Evolutionary conservation across 1,140 invertebrate species (phyloP).

Genomic region (Penaeus indicus): DNA sequence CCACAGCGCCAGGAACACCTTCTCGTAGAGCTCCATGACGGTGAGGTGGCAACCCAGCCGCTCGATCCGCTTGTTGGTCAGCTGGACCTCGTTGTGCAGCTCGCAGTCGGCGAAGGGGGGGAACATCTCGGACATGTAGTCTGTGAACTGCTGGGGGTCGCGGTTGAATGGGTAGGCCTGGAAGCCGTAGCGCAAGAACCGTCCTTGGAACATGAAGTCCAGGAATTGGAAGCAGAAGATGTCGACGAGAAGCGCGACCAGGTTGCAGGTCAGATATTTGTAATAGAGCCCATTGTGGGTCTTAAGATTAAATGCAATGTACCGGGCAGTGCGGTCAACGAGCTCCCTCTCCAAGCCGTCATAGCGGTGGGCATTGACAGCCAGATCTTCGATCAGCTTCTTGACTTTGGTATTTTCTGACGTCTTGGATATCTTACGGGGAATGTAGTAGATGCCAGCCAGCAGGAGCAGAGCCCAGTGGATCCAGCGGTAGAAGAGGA

Average conservation of each 20-base stretch:
- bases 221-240: conserved; percentile 64
- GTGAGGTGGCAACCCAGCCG: conserved; percentile 63
- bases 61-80: conserved; percentile 62
- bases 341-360: conserved; percentile 52
- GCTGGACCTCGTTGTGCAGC: conserved; percentile 55
- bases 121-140: conserved; percentile 65
- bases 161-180: conserved; percentile 61
- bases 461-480: conserved; percentile 58
- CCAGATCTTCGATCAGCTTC: conserved; percentile 57
- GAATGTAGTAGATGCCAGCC: conserved; percentile 58
- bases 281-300: conserved; percentile 63
- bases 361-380: conserved; percentile 56
- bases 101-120: conserved; percentile 63
- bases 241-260: conserved; percentile 61
- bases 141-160: conserved; percentile 53
- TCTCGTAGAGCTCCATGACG: conserved; percentile 66
- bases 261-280: conserved; percentile 62
- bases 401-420: conserved; percentile 60
- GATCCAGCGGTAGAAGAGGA: conserved; percentile 60
- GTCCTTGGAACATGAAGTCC: conserved; percentile 62
- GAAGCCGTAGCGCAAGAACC: conserved; percentile 58
- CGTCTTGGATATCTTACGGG: conserved; percentile 58
- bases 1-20: conserved; percentile 63
- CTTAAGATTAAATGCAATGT: conserved; percentile 55
- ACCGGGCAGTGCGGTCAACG: conserved; percentile 53